Conservation (phyloP, 2,888 invertebrate genomes). For the Drosophila eohydei region DNA sequence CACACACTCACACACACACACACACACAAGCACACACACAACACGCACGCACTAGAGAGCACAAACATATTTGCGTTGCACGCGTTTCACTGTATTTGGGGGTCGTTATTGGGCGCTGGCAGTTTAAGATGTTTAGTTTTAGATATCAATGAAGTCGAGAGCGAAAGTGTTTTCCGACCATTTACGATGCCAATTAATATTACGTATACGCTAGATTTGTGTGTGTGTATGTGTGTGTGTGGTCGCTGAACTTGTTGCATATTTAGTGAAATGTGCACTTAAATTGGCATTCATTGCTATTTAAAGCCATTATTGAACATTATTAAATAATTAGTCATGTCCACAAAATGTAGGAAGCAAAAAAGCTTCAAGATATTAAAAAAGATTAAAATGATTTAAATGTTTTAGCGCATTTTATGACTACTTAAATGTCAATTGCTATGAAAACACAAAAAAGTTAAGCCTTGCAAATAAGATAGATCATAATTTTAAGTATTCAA, state of each 20-base stretch:
- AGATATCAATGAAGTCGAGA: slow-evolving; percentile 74
- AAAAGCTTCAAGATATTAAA: not conserved
- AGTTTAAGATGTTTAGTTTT: slow-evolving; percentile 77
- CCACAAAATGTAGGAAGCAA: slow-evolving; percentile 24
- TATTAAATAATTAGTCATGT: slow-evolving; percentile 2
- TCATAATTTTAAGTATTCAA: not conserved
- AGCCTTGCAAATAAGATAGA: not conserved
- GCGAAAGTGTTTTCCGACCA: slow-evolving; percentile 73
- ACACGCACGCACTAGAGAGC: not conserved
- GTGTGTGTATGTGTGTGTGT: slow-evolving; percentile 32
- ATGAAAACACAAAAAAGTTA: not conserved
- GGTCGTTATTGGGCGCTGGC: slow-evolving; percentile 62
- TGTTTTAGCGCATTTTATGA: not conserved
- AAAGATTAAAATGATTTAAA: not conserved
- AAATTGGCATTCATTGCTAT: slow-evolving; percentile 43
- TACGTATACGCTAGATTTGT: slow-evolving; percentile 58
- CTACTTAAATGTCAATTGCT: not conserved
- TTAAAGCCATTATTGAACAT: slow-evolving; percentile 32
- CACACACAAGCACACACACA: slow-evolving; percentile 6
- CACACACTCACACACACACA: slow-evolving; percentile 14
- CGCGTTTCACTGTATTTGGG: slow-evolving; percentile 43
- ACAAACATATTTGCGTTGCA: slow-evolving; percentile 47
- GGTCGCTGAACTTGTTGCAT: slow-evolving; percentile 68
- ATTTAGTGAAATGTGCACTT: slow-evolving; percentile 46
- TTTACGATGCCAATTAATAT: slow-evolving; percentile 70